Percentiles rank a stretch among this genome's conserved stretches.
These are phyloP conservation scores for Ataeniobius toweri DNA, from an alignment of 2,797 vertebrate genomes.

Conservation along the genomic window DNA sequence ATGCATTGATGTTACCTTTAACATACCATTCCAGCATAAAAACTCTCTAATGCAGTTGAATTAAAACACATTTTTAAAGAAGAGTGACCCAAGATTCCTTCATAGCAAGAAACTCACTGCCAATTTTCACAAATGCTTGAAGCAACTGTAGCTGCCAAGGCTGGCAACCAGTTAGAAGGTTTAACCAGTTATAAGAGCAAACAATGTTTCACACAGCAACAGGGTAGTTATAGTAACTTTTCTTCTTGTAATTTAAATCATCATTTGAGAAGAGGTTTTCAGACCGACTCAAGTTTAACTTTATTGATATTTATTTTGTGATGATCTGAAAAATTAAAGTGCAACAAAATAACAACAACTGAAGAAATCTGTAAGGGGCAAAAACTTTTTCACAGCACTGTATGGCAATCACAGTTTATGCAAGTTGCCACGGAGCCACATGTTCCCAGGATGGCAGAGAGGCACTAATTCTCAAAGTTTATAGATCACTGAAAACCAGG, in stretches of 20 bases:
- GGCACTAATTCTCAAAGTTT: constrained; percentile 33
- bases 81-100: not conserved
- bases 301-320: not conserved
- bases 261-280: not conserved
- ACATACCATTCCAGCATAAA: not conserved
- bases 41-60: not conserved
- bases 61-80: not conserved
- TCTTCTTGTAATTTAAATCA: not conserved
- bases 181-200: not conserved
- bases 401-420: constrained; percentile 6
- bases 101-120: not conserved
- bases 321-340: not conserved
- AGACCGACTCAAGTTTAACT: not conserved
- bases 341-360: not conserved
- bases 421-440: constrained; percentile 28
- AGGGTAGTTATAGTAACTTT: not conserved
- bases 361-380: not conserved
- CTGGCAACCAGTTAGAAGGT: not conserved
- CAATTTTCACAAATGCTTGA: not conserved
- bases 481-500: constrained; percentile 59
- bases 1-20: not conserved
- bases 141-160: not conserved
- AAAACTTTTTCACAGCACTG: not conserved
- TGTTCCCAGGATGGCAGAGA: constrained; percentile 50
- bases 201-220: not conserved